Evolutionary conservation across 1,140 invertebrate genomes (phyloP), one percentile per base, ranked within the genome.

Genomic region (Macrobrachium nipponense): DNA sequence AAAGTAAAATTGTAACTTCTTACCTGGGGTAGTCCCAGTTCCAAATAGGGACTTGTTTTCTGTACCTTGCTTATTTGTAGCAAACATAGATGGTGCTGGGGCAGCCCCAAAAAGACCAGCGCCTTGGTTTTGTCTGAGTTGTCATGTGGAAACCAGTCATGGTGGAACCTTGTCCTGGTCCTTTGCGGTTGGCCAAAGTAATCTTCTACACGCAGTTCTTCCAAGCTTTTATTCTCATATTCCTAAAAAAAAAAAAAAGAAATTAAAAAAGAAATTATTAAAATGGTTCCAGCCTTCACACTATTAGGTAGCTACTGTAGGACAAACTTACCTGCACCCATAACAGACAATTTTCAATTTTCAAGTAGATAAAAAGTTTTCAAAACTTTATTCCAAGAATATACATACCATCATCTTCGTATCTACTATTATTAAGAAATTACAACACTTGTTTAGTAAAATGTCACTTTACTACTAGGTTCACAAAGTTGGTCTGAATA

Each of bases 201-300:
- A 92, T 99, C 98, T 91, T 99, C 98, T 43, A 96, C 91, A 73
- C 98, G 93, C 2, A 99, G 91, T 91, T 99, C 98, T 92, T 99
- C 98, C 43, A 99, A 91, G 1, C 96, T 98, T 92, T 99, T 99
- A 36, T 90, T 92, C 90, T 99, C 97, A 92, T 99, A 99, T 90
- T 99, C 97, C 92, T 99, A 98, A 62, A 88, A 81, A 44, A 70
- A 82, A 60, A 76, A 61, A 51, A n/a, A n/a, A n/a, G n/a, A 44
- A n/a, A n/a, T n/a, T 27, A 58, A 12, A n/a, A n/a, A n/a, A n/a
- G n/a, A 44, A 8, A 58, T 5, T 0, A 51, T 58, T 77, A 15
- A 20, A 36, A 51, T 12, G 7, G 51, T 12, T 51, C 51, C 7
- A 51, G 8, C 5, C 3, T 51, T 51, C 0, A 2, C 5, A 10